Evolutionary conservation across 2,888 invertebrate genomes (phyloP), one percentile per base, ranked within the genome.

Genomic region (Cephus runcator): DNA sequence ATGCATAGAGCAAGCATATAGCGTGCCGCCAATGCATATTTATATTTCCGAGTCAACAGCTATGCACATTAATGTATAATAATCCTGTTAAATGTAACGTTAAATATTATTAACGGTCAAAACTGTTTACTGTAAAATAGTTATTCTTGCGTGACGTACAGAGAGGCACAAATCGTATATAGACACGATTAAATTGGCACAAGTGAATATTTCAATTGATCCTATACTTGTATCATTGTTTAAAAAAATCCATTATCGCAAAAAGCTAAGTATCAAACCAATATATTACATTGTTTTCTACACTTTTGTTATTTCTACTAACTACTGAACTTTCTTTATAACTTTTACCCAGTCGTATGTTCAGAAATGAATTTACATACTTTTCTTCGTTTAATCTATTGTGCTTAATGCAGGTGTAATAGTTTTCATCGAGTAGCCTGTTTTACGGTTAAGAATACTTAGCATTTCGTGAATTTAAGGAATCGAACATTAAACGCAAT

Each of bases 31-130:
- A 79, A 84, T 83, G 83, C 85, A 83, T 85, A 84, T 85, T 85
- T 85, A 85, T 85, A 84, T 85, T 84, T 84, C 83, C 76, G 75
- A 33, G n/a, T 71, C 31, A 71, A 71, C 71, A 31, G 12, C 31
- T 71, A 80, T 83, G 31, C 80, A 81, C 84, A 83, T 84, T 86
- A 85, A 86, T 82, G 82, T 83, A 76, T 78, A 85, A 84, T 87
- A 87, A 87, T 87, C 85, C 82, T 83, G 85, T 87, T 87, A 87
- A 87, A 85, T 83, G 87, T 85, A 84, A 85, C 87, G 86, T 86
- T 87, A 87, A 87, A 87, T 84, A 83, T 82, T 84, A 83, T 86
- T 83, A 84, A 74, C 71, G 31, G 71, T 1, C 31, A 71, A 71
- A 71, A 71, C 71, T 71, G 71, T 71, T 71, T 31, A 71, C 12